Evolutionary conservation across 2,888 invertebrate species (phyloP).

Genomic region (Tenthredo livida): DNA sequence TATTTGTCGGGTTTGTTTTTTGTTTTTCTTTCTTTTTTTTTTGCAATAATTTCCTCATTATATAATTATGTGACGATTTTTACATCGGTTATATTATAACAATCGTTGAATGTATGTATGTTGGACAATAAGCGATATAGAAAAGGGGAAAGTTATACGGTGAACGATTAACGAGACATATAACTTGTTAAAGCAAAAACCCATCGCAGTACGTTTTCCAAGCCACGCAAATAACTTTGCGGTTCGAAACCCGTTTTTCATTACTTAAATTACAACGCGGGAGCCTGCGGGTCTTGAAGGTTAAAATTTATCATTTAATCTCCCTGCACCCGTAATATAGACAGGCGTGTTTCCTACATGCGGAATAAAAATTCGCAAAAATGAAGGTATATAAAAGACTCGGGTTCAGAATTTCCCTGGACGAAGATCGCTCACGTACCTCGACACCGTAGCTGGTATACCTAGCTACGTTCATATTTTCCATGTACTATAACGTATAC

Average conservation of each 20-base stretch:
- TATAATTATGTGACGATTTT: not conserved
- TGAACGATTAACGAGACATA: constrained; percentile 7
- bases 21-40: not conserved
- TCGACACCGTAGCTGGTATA: constrained; percentile 1
- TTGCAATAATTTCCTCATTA: not conserved
- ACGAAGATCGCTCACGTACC: constrained; percentile 12
- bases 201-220: not conserved
- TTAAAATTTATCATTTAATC: constrained; percentile 29
- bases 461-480: not conserved
- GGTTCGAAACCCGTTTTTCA: constrained; percentile 5
- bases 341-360: not conserved
- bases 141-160: not conserved
- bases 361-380: constrained; percentile 11
- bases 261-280: constrained; percentile 23
- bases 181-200: constrained; percentile 8
- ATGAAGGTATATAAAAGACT: constrained; percentile 16
- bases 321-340: not conserved
- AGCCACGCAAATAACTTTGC: constrained; percentile 10
- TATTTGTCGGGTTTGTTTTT: not conserved
- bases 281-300: not conserved
- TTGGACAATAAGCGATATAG: not conserved
- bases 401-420: constrained; percentile 9
- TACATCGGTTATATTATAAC: not conserved
- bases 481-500: not conserved
- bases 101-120: not conserved